These are phyloP conservation scores for Meandrusa payeni DNA, from an alignment of 2,888 invertebrate species.

Conservation along the genomic window DNA sequence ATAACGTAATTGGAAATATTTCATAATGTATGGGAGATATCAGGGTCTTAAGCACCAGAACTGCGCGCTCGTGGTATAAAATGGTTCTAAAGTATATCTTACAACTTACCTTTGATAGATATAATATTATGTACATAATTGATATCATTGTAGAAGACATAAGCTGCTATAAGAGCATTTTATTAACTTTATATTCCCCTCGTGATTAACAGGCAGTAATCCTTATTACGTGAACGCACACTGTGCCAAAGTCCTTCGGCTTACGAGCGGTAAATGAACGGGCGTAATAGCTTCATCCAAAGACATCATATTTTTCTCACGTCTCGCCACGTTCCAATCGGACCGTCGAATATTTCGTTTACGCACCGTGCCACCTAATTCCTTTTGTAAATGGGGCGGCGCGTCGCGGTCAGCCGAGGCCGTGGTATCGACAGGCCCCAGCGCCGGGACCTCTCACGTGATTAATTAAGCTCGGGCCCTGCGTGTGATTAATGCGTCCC, in stretches of 20 bases:
- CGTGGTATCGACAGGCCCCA: conserved; percentile 25
- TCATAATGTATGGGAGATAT: too few relatives aligned
- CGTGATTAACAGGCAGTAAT: conserved; percentile 12
- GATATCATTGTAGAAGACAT: too few relatives aligned
- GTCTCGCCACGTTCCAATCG: conserved; percentile 18
- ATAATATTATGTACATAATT: too few relatives aligned
- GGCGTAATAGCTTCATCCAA: conserved; percentile 5
- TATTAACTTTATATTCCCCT: conserved; percentile 11
- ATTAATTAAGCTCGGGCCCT: conserved; percentile 33
- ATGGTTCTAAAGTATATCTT: too few relatives aligned
- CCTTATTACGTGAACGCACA: conserved; percentile 10
- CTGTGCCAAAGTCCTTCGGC: conserved; percentile 6
- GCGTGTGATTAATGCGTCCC: conserved; percentile 34
- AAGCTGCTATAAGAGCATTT: conserved; percentile 11
- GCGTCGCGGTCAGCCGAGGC: conserved; percentile 17
- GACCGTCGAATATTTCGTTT: conserved; percentile 31
- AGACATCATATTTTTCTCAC: conserved; percentile 13
- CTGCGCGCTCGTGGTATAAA: too few relatives aligned
- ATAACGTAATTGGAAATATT: too few relatives aligned
- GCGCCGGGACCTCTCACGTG: conserved; percentile 19
- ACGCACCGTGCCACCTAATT: conserved; percentile 21
- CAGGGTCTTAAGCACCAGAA: too few relatives aligned
- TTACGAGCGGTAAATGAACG: too few relatives aligned
- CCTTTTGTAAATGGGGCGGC: conserved; percentile 23
- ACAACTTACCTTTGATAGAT: too few relatives aligned